A percentile compares a stretch with the other conserved stretches of the same genome.
phyloP scores from a whole-genome alignment of 2,888 invertebrate genomes.

The Sarcophaga carnaria region DNA sequence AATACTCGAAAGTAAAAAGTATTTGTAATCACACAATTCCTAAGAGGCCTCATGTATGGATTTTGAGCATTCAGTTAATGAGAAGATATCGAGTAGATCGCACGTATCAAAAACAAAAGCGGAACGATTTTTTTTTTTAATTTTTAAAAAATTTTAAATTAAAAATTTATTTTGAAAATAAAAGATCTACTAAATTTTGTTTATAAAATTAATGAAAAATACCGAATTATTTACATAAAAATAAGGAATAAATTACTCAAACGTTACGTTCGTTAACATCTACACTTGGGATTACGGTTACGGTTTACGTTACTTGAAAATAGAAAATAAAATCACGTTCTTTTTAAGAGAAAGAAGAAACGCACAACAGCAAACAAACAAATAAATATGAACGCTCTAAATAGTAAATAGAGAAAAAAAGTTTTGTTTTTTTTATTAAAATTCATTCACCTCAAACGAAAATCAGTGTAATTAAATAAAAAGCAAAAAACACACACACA shows the following conservation, averaged over 20 bases:
- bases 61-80: slow-evolving; percentile 78
- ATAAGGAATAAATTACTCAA: slow-evolving; percentile 42
- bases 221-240: slow-evolving; percentile 53
- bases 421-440: slow-evolving; percentile 2
- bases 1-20: slow-evolving; percentile 48
- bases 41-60: slow-evolving; percentile 60
- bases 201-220: slow-evolving; percentile 6
- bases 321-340: not conserved
- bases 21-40: slow-evolving; percentile 66
- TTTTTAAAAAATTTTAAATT: slow-evolving; percentile 44
- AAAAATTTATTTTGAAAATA: slow-evolving; percentile 52
- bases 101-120: slow-evolving; percentile 72
- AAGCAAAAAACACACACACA: slow-evolving; percentile 37
- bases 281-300: slow-evolving; percentile 79
- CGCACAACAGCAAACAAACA: slow-evolving; percentile 45
- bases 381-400: slow-evolving; percentile 56
- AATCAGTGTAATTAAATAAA: slow-evolving; percentile 59
- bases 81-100: slow-evolving; percentile 79
- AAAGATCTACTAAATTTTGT: slow-evolving; percentile 62
- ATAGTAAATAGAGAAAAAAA: slow-evolving; percentile 37
- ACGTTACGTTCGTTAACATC: slow-evolving; percentile 70
- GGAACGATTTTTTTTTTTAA: slow-evolving; percentile 47
- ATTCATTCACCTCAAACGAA: slow-evolving; percentile 31
- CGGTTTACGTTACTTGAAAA: slow-evolving; percentile 71
- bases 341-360: slow-evolving; percentile 32